Base-by-base conservation (phyloP, 2,888 invertebrate species). In the Hypena proboscidalis region DNA sequence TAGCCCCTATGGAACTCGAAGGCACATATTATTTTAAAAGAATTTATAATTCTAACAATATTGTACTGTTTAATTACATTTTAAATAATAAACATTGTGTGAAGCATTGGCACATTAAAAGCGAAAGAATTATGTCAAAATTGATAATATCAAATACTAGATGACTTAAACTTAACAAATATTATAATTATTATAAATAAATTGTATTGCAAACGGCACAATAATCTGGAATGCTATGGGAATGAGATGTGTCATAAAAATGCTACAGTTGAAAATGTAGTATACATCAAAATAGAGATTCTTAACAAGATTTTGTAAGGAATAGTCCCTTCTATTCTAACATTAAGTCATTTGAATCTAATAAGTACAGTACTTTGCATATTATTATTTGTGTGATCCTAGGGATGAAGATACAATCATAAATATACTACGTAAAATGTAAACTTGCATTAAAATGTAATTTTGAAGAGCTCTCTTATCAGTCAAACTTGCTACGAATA, bases 171-270 rank as follows among this genome's bases (percentile, higher is more conserved):
- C 50, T 66, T 65, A 62, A 38, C 30, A 30, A 58, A 58, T n/a
- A n/a, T n/a, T 48, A 52, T 59, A 59, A 57, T 50, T 49, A 23
- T 41, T 23, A 33, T 49, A 47, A 42, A 57, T 52, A 62, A 60
- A 64, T 52, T 37, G 34, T 51, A 63, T 52, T 47, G 46, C 32
- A 52, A 61, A 57, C 51, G 36, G 39, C 41, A 58, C 43, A 43
- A 62, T 69, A 68, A 52, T 54, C 35, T 72, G 85, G 82, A 85
- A 86, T 83, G 75, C 65, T 61, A 65, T 35, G 54, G 80, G 79
- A 85, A 83, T 83, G 75, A 72, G 52, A 53, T 50, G 53, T 43
- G 25, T 40, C 32, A 36, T 15, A 15, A 33, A 66, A 65, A 71
- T 58, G 59, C 60, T 62, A 65, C 47, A 42, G 47, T 54, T 44